phyloP scores from a whole-genome alignment of 2,888 invertebrate genomes.

The Sussaba pulchella region DNA sequence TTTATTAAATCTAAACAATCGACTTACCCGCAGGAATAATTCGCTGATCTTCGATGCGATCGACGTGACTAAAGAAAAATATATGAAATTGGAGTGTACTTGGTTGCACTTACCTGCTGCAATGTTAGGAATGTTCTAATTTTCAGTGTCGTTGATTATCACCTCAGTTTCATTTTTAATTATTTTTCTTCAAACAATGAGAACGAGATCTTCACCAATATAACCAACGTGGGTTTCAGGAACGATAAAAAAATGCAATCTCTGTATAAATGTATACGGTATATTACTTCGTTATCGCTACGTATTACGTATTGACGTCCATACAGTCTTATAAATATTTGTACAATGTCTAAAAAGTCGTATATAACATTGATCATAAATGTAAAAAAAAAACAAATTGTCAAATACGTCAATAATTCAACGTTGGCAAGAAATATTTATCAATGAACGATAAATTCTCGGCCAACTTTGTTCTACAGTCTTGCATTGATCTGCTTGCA shows the following conservation, averaged over 20 bases:
- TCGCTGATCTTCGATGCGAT: too few relatives aligned
- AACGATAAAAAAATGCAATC: neutral
- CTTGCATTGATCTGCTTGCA: constrained; percentile 73
- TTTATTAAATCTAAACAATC: too few relatives aligned
- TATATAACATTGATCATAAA: constrained; percentile 34
- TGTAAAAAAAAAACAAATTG: constrained; percentile 23
- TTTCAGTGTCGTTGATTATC: too few relatives aligned
- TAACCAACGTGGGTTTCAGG: neutral
- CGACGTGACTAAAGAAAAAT: too few relatives aligned
- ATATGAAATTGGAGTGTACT: too few relatives aligned
- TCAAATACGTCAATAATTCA: constrained; percentile 26
- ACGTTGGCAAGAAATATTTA: neutral
- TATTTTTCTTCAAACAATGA: too few relatives aligned
- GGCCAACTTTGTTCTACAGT: constrained; percentile 56
- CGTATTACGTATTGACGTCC: neutral
- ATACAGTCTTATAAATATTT: neutral
- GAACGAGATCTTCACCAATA: too few relatives aligned
- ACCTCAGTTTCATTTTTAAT: too few relatives aligned
- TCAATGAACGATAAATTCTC: constrained; percentile 5
- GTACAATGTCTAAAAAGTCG: constrained; percentile 1
- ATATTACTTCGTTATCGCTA: neutral
- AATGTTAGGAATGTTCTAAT: too few relatives aligned
- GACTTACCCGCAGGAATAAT: too few relatives aligned
- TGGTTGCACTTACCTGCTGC: too few relatives aligned
- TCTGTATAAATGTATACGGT: neutral